Evolutionary conservation across 2,113 vertebrate genomes (phyloP).

Genomic region (Narcine bancroftii): DNA sequence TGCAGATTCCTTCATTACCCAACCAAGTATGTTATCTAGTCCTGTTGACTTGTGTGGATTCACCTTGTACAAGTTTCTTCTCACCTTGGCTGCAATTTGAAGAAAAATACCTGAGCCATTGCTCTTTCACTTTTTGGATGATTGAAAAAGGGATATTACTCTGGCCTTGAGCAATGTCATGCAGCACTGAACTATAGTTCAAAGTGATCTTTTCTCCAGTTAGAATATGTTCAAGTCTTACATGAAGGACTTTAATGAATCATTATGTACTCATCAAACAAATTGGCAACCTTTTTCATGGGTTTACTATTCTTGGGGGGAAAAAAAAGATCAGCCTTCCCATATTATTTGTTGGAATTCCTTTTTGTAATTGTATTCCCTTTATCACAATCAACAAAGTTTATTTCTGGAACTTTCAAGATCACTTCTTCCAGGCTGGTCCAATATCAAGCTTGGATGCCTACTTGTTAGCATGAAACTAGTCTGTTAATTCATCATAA

Average conservation of each 20-base stretch:
- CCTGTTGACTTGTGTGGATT: too few species aligned
- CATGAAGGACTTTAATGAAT: neutral
- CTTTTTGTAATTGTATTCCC: neutral
- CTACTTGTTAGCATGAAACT: neutral
- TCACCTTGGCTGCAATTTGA: too few species aligned
- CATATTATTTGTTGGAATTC: neutral
- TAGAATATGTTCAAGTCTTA: neutral
- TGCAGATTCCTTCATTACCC: too few species aligned
- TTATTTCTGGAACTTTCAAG: neutral
- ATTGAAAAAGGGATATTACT: neutral
- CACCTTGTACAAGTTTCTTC: too few species aligned
- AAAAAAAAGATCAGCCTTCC: neutral
- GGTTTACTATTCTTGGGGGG: neutral
- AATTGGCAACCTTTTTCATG: neutral
- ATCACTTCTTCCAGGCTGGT: neutral
- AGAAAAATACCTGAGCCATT: neutral
- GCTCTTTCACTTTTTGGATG: neutral
- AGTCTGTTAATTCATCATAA: neutral
- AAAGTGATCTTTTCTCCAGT: neutral
- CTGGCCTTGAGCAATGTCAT: neutral
- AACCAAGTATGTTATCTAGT: too few species aligned
- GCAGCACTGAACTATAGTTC: neutral
- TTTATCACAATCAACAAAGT: neutral
- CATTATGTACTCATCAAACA: neutral
- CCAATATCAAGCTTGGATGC: neutral